A percentile compares a stretch with the other conserved stretches of the same genome.
Conservation (phyloP, 2,888 invertebrate genomes). For the Celastrina argiolus region DNA sequence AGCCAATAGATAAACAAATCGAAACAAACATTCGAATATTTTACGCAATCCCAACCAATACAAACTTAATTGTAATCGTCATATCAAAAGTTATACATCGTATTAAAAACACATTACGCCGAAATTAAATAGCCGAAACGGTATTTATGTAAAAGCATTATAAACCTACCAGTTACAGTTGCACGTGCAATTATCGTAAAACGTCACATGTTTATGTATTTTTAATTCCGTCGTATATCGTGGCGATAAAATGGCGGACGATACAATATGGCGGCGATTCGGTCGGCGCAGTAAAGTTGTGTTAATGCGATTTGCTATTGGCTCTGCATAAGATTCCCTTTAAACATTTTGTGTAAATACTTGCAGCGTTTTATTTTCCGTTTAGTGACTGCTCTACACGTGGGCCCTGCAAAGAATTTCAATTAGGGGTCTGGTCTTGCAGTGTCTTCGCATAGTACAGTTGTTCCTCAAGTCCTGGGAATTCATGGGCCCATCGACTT, state of each 20-base stretch:
- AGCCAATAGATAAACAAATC: neutral
- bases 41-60: neutral
- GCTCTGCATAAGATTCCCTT: slow-evolving; percentile 28
- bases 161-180: slow-evolving; percentile 60
- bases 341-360: neutral
- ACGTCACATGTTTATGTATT: slow-evolving; percentile 73
- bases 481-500: too few species aligned
- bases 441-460: neutral
- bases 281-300: slow-evolving; percentile 65
- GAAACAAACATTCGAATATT: neutral
- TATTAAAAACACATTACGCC: slow-evolving; percentile 33
- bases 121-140: slow-evolving; percentile 36
- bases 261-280: slow-evolving; percentile 50
- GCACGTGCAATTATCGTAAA: slow-evolving; percentile 70
- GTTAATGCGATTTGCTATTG: slow-evolving; percentile 52
- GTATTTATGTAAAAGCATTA: slow-evolving; percentile 51
- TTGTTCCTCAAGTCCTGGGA: too few species aligned
- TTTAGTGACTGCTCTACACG: neutral
- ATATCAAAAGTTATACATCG: slow-evolving; percentile 23
- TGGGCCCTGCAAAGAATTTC: neutral
- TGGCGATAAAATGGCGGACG: slow-evolving; percentile 53
- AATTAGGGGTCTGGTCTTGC: neutral
- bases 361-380: neutral
- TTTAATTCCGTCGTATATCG: slow-evolving; percentile 71
- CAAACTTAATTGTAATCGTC: slow-evolving; percentile 16